Evolutionary conservation across 2,888 invertebrate species (phyloP), one percentile per base, ranked within the genome.

Genomic region (Eretmocerus hayati): DNA sequence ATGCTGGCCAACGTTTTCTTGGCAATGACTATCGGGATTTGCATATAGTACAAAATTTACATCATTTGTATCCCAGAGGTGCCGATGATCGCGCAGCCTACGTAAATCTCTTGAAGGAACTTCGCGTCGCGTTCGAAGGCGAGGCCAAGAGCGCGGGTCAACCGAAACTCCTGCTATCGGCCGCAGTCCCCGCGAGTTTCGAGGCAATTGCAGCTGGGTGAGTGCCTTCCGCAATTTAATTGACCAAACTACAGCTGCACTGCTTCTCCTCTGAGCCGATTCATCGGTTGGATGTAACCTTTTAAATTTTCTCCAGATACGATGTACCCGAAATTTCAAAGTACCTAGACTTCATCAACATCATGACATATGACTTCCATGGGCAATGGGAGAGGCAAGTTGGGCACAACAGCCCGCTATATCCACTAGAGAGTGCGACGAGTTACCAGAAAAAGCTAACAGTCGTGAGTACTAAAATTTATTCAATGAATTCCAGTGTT

Each of bases 321-420:
- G 93, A 93, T 61, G 92, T 93, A 0, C 89, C 90, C 0, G 93
- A 93, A 73, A 90, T 94, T 57, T 86, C 91, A 4, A 93, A 93
- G 74, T 93, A 90, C 66, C 76, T 93, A 64, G 93, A 94, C 73
- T 91, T 88, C 66, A 90, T 93, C 67, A 93, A 92, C 68, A 87
- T 93, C 9, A 92, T 93, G 92, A 91, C 92, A 0, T 94, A 93
- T 65, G 93, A 93, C 69, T 93, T 93, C 79, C 92, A 92, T 65
- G 93, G 93, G 0, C 90, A 91, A 67, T 93, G 92, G 92, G 92
- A 93, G 68, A 79, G 90, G 50, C 87, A 89, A 56, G 91, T 93
- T 2, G 92, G 92, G 5, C 93, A 93, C 71, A 93, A 93, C 75
- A 89, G 90, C 44, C 93, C 93, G 0, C 79, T 93, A 1, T 90